Evolutionary conservation across 2,797 vertebrate genomes (phyloP), one percentile per base, ranked within the genome.

Genomic region (Anguilla megastoma): DNA sequence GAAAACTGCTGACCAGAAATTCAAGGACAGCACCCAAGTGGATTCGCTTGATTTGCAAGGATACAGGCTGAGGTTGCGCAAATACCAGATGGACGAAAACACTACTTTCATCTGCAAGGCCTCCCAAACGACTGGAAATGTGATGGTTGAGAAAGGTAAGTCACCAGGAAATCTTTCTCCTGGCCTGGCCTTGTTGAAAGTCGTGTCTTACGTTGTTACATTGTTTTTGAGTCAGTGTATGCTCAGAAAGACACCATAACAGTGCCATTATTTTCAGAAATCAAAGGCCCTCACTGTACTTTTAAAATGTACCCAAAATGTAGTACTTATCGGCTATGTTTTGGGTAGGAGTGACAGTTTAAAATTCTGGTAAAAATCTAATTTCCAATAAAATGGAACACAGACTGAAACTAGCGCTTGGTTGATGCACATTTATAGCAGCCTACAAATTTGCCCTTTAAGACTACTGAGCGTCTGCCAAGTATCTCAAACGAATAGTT

Each of bases 81-180:
- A 48, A 87, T 95, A 91, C 91, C 93, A 14, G 0, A 90, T 95
- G 24, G 91, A 90, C 0, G 91, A 93, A 87, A 96, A 95, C 92
- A 96, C 95, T 86, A 96, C 95, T 7, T 96, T 95, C 91, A 94
- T 96, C 80, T 97, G 96, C 92, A 95, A 94, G 91, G 89, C 96
- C 86, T 91, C 90, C 0, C 92, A 88, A 33, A 60, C 48, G 2
- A 0, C 1, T 69, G 92, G 88, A 71, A 93, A 18, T 0, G 0
- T 94, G 84, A 90, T 0, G 8, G 41, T 95, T 85, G 93, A 95
- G 87, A 90, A 85, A 91, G 95, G 96, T 97, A 88, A 89, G 18
- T 41, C 74, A 41, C 33, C 18, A 45, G 69, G 69, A 74, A 30
- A 74, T 2, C 24, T 60, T 30, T 24, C 24, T n/a, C 66, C 66